Conservation (phyloP, 2,113 vertebrate genomes). For the human region DNA sequence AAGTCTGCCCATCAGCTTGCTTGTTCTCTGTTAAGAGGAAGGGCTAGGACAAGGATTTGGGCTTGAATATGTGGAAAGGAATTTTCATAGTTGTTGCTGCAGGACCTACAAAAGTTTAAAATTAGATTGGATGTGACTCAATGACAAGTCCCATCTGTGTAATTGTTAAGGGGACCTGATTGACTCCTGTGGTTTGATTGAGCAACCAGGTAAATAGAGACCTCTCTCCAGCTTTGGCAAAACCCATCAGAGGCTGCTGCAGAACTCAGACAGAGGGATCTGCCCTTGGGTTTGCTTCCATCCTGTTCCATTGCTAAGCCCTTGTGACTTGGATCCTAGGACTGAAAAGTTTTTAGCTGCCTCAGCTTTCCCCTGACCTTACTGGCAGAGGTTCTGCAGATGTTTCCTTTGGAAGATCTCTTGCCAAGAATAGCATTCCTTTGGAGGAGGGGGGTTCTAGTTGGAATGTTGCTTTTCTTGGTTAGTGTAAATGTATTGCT, state of each 20-base stretch:
- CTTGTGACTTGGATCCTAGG: not conserved
- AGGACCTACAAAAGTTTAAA: not conserved
- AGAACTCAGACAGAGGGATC: not conserved
- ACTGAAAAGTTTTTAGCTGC: conserved; percentile 19
- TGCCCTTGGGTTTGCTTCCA: not conserved
- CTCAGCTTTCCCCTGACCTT: conserved; percentile 60
- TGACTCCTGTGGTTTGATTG: not conserved
- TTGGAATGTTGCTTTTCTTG: conserved; percentile 62
- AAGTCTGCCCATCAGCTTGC: not conserved
- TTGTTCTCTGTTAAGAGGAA: not conserved
- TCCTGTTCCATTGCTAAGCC: not conserved
- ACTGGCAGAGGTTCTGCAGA: conserved; percentile 50
- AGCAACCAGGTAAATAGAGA: not conserved
- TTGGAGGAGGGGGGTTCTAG: not conserved
- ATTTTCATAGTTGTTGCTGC: not conserved
- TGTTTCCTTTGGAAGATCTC: conserved; percentile 72
- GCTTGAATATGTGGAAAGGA: not conserved
- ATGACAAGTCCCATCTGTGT: not conserved
- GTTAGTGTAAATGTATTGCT: conserved; percentile 38
- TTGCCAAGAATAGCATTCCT: conserved; percentile 73
- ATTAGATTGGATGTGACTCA: not conserved
- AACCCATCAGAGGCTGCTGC: not conserved
- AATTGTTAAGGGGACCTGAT: not conserved
- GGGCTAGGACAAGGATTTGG: not conserved
- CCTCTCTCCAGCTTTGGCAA: not conserved